Evolutionary conservation across 2,113 vertebrate genomes (phyloP), one percentile per base, ranked within the genome.

Genomic region (Cyanocitta stelleri): DNA sequence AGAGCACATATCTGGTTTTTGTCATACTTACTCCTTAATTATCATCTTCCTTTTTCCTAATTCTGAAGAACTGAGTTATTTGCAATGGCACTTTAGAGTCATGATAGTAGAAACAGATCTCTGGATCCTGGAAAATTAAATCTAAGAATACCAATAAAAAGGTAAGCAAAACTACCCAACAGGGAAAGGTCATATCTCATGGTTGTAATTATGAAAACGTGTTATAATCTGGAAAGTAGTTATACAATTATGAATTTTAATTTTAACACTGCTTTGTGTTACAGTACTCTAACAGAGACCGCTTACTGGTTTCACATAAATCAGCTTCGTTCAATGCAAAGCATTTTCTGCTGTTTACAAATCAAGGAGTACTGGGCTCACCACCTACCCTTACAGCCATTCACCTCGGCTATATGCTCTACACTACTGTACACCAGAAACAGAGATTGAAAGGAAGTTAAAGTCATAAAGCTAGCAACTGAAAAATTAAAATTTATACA

Each of bases 61-160:
- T 87, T 85, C 85, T 95, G 78, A 85, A 80, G 59, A 92, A 89
- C 41, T 85, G 82, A 96, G 85, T 96, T 95, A 95, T 95, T 91
- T 95, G 75, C 87, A 97, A 91, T 90, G 82, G 93, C 73, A 78
- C 73, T 94, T 96, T 20, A 87, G 91, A 90, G 92, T 80, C 79
- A 90, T 5, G 15, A 85, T 95, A 90, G 76, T 61, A 95, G 81
- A 87, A 97, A 96, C 46, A 0, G 52, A 95, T 93, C 87, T 95
- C 89, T 95, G 71, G 75, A 89, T 92, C 80, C 67, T 69, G 46
- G 77, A 94, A 96, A 96, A 97, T 97, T 83, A 95, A 91, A 96
- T 94, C 92, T 89, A 85, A 75, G 74, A 95, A 95, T 64, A 59
- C 56, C 87, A 93, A 93, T 95, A 95, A 96, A 96, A 93, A 94